Evolutionary conservation across 2,888 invertebrate species (phyloP).

Genomic region (Crocallis elinguaria): DNA sequence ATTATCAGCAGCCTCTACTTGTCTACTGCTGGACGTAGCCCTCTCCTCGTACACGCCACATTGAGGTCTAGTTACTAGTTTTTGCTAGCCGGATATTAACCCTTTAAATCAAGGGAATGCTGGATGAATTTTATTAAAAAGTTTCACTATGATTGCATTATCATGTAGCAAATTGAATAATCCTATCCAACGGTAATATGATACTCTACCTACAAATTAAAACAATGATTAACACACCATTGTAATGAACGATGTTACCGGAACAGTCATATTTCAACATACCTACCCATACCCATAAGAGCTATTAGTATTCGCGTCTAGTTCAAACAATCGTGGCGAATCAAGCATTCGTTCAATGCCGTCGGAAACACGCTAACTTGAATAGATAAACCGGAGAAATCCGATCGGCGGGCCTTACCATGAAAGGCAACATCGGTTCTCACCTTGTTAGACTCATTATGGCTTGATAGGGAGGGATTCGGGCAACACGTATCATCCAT

Average conservation of each 20-base stretch:
- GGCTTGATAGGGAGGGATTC: conserved; percentile 5
- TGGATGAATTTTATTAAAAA: no score
- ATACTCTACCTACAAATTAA: no score
- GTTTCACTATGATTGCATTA: no score
- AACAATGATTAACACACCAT: not conserved
- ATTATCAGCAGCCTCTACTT: no score
- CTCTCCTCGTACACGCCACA: no score
- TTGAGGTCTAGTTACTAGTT: no score
- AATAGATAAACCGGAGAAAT: conserved; percentile 48
- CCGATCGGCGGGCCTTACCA: conserved; percentile 35
- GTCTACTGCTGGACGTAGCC: no score
- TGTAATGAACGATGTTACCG: not conserved
- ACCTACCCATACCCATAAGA: not conserved
- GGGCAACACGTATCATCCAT: not conserved
- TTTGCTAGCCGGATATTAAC: no score
- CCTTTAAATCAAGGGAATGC: no score
- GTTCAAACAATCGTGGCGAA: conserved; percentile 36
- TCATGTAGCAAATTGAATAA: no score
- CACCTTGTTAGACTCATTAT: conserved; percentile 12
- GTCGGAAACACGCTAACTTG: conserved; percentile 36
- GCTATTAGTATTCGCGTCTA: conserved; percentile 5
- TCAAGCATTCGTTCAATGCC: conserved; percentile 42
- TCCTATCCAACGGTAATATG: no score
- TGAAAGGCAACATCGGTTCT: conserved; percentile 36
- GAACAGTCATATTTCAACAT: not conserved